phyloP scores from a whole-genome alignment of 2,113 vertebrate species.

The Hypanus sabinus region DNA sequence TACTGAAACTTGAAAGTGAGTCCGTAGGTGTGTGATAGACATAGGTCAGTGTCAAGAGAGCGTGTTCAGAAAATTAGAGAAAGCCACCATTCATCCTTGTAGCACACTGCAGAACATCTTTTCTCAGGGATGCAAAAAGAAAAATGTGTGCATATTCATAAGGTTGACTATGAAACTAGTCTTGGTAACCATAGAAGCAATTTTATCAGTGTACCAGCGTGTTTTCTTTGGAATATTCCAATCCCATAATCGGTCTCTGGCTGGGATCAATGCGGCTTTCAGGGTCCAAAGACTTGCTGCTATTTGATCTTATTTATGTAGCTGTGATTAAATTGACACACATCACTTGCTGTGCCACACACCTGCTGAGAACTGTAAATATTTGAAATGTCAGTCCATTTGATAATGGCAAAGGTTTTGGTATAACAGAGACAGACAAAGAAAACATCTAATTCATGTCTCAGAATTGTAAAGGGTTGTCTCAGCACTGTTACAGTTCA shows the following conservation, averaged over 20 bases:
- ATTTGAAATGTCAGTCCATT: slow-evolving; percentile 90
- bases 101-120: neutral
- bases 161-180: neutral
- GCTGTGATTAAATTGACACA: slow-evolving; percentile 74
- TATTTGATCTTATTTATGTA: slow-evolving; percentile 68
- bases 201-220: neutral
- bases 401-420: slow-evolving; percentile 78
- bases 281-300: slow-evolving; percentile 55
- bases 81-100: neutral
- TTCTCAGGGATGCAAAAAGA: neutral
- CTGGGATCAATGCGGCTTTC: slow-evolving; percentile 48
- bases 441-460: slow-evolving; percentile 49
- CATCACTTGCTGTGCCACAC: slow-evolving; percentile 65
- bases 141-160: slow-evolving; percentile 19
- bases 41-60: no score
- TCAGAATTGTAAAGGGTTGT: slow-evolving; percentile 57
- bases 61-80: neutral
- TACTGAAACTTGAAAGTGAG: no score
- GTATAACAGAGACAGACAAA: slow-evolving; percentile 69
- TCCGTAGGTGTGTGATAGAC: no score
- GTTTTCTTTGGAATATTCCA: slow-evolving; percentile 23
- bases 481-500: slow-evolving; percentile 49
- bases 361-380: slow-evolving; percentile 77
- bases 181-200: neutral
- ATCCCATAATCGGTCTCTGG: slow-evolving; percentile 11